Evolutionary conservation across 2,113 vertebrate genomes (phyloP).

Genomic region (Neolamprologus variostigma): DNA sequence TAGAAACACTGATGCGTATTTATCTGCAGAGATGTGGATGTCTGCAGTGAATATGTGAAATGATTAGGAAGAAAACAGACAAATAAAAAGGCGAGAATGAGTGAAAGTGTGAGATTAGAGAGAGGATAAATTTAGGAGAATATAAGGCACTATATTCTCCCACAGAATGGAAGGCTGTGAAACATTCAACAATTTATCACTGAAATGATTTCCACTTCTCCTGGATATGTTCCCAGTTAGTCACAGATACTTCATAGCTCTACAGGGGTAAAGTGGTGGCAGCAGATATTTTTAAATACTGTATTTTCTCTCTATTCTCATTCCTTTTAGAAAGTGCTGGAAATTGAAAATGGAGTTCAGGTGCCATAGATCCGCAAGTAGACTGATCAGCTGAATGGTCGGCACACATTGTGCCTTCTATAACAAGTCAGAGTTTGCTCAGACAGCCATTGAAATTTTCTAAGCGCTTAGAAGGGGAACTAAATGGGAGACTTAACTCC

Average conservation of each 20-base stretch:
- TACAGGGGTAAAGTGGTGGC: background rate
- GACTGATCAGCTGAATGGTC: background rate
- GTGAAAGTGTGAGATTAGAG: conserved; percentile 13
- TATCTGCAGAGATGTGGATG: background rate
- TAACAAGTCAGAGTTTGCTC: background rate
- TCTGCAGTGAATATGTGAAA: background rate
- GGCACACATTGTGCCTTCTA: background rate
- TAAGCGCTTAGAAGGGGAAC: background rate
- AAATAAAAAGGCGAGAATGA: background rate
- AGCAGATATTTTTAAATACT: background rate
- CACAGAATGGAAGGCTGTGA: conserved; percentile 10
- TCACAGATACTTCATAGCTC: background rate
- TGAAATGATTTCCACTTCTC: conserved; percentile 13
- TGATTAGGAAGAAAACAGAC: background rate
- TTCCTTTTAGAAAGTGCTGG: background rate
- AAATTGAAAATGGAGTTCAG: background rate
- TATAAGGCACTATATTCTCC: conserved; percentile 4
- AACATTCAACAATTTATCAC: background rate
- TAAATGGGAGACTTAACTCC: background rate
- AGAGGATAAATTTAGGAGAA: conserved; percentile 3
- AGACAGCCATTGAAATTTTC: background rate
- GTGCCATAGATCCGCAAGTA: background rate
- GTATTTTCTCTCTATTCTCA: background rate
- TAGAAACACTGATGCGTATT: background rate
- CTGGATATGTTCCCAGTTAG: background rate